Base-by-base conservation (phyloP, 2,888 invertebrate genomes). In the Ellobium chinense region DNA sequence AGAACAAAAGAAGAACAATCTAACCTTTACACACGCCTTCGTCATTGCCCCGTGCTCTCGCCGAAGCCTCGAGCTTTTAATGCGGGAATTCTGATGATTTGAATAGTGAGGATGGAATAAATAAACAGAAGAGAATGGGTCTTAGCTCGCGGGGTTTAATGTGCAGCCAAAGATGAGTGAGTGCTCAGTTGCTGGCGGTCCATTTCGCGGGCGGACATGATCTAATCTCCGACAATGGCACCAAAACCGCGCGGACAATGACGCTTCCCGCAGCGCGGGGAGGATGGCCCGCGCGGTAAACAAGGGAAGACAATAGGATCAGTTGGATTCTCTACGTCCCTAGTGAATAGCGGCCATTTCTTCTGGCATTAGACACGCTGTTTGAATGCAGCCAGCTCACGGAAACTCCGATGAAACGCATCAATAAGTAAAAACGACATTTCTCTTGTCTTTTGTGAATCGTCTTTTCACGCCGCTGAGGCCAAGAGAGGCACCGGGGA, bases 201-300 rank as follows among this genome's bases (percentile, higher is more conserved):
- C 37, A 72, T 72, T 72, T 72, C 72, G 36, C 60, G 72, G n/a
- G 60, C n/a, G 31, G 18, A 18, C 37, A 36, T 58, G 58, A 72
- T 72, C 72, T 58, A 72, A 58, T 72, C 72, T 72, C 14, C 36
- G n/a, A 60, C 72, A 72, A 72, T 58, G n/a, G 58, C 72, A n/a
- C 58, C 5, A 18, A 72, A 54, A 72, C n/a, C 34, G 24, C 72
- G 36, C 27, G 72, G 56, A 72, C 72, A 72, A 72, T 37, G 27
- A 36, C 2, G 31, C 36, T 72, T 24, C 36, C 60, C 36, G 34
- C 36, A 7, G 58, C 34, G 27, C 72, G 56, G 72, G 60, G 21
- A 72, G 58, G 72, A 72, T 72, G 72, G 58, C 12, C 36, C 27
- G 58, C 24, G 58, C 24, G 24, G 34, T 56, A 72, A 72, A 72